Base-by-base conservation (phyloP, 2,113 vertebrate species). In the Chaenogobius annularis region DNA sequence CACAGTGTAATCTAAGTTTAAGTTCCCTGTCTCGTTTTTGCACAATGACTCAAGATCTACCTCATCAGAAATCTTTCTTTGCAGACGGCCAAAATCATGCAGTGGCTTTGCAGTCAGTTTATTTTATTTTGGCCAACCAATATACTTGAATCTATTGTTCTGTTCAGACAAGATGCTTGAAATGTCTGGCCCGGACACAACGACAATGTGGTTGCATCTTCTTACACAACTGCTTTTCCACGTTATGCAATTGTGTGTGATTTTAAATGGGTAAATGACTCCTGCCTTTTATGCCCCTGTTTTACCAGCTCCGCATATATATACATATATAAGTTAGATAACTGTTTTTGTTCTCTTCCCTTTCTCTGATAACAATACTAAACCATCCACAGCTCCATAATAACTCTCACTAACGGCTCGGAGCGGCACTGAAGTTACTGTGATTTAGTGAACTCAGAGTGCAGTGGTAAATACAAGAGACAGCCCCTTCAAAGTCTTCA, bases 381-480 rank as follows among this genome's bases (percentile, higher is more conserved):
- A 75, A 78, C 22, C 66, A 54, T 19, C 69, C 70, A 1, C 22
- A 61, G 64, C 70, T 52, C 13, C 13, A 54, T 54, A 23, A 80
- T 83, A 75, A 83, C 76, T 72, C 80, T 62, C 31, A 48, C 54
- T 12, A 50, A 52, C 4, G 15, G 19, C n/a, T 44, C n/a, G 56
- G 22, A 20, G 22, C 46, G 44, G 44, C 66, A 35, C 23, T 73
- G 71, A 81, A 74, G 82, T 81, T 75, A 70, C 12, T 0, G 7
- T 61, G 66, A 81, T 78, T 85, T 78, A 78, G 77, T 75, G 8
- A 52, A 73, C 1, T 56, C 81, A 82, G 79, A 72, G 46, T 75
- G 76, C 64, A 58, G 87, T 78, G 37, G 47, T 83, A 87, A 88
- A 89, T 87, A 87, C 75, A 72, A 31, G 26, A 71, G 71, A 77